Conservation (phyloP, 53 echinoderm and acorn worm genomes). For the Astropecten irregularis region DNA sequence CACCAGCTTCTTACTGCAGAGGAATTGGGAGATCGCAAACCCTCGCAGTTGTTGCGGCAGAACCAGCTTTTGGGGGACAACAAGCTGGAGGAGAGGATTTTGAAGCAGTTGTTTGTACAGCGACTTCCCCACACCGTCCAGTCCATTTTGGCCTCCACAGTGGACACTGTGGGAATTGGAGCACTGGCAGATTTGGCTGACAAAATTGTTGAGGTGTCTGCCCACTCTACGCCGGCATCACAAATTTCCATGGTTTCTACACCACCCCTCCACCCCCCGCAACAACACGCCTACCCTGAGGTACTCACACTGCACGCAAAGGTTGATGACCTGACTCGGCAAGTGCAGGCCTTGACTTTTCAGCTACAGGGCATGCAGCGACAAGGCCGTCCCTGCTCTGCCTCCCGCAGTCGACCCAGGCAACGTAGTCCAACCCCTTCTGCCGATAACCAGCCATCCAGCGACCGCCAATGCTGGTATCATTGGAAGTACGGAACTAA, state of each 20-base stretch:
- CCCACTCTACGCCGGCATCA: not conserved
- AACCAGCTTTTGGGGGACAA: conserved; percentile 6
- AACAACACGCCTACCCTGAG: no score
- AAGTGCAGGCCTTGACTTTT: not conserved
- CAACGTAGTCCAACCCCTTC: no score
- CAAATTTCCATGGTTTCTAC: not conserved
- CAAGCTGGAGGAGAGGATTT: conserved; percentile 26
- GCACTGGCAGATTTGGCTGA: not conserved
- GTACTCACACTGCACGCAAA: no score
- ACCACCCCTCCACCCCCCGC: no score
- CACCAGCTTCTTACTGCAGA: not conserved
- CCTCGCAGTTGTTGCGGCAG: not conserved
- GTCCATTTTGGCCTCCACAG: no score
- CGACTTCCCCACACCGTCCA: no score
- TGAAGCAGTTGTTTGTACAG: conserved; percentile 57
- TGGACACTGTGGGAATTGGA: not conserved
- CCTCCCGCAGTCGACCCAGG: no score
- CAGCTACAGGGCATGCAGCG: not conserved
- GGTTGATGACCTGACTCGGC: not conserved
- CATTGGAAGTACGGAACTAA: conserved; percentile 39
- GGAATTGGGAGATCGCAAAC: not conserved
- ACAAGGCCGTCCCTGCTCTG: no score
- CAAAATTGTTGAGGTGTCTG: no score
- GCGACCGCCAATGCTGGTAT: no score
- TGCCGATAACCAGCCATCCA: no score